A percentile compares a stretch with the other conserved stretches of the same genome.
Conservation (phyloP, 2,888 invertebrate species). For the Dryocosmus kuriphilus region DNA sequence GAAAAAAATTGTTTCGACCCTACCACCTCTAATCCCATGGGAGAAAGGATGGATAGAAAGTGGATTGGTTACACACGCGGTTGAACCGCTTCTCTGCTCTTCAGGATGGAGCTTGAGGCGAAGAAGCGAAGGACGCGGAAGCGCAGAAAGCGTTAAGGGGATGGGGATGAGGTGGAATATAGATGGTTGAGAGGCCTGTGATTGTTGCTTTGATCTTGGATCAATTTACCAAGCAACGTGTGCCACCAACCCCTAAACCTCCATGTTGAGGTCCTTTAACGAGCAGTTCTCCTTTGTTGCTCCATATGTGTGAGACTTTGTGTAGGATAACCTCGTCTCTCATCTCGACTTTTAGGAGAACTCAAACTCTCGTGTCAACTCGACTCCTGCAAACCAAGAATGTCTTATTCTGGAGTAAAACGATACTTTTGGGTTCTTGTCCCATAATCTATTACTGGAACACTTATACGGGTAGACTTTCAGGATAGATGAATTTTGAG, state of each 20-base stretch:
- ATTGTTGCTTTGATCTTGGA: conserved; percentile 78
- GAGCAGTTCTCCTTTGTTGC: conserved; percentile 55
- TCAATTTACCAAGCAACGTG: conserved; percentile 76
- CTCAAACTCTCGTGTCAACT: conserved; percentile 29
- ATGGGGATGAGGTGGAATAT: conserved; percentile 51
- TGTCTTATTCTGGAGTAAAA: conserved; percentile 62
- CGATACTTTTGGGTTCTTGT: conserved; percentile 71
- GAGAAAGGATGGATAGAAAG: conserved; percentile 51
- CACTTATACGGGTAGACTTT: background rate
- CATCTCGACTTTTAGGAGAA: background rate
- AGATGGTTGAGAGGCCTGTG: conserved; percentile 70
- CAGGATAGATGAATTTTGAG: background rate
- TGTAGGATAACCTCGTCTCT: background rate
- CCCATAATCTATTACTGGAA: conserved; percentile 63
- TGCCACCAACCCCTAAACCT: conserved; percentile 62
- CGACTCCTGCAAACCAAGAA: background rate
- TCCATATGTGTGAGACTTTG: too few relatives aligned
- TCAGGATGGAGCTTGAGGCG: conserved; percentile 50
- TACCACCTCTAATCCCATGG: conserved; percentile 49
- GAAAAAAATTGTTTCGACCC: background rate
- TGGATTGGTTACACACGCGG: conserved; percentile 73
- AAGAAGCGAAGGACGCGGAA: conserved; percentile 46
- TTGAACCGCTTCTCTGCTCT: conserved; percentile 57
- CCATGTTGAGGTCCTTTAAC: conserved; percentile 61
- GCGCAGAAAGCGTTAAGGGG: conserved; percentile 48